Conservation (phyloP, 30 jellyfish, hydroid and myxozoan species). For the Haliclystus octoradiatus region DNA sequence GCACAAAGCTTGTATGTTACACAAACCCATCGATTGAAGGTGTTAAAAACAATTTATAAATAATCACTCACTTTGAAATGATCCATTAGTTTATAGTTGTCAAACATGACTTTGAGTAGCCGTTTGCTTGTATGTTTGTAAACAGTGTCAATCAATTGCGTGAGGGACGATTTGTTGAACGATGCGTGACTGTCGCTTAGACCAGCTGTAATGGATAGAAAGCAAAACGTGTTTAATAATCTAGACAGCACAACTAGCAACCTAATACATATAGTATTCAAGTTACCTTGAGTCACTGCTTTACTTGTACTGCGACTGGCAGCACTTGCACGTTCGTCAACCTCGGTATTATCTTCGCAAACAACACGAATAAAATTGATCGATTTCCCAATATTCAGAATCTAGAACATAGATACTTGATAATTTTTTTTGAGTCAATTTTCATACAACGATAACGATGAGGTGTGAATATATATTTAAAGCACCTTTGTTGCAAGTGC, state of each 20-base stretch:
- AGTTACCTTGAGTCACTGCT: too few species aligned
- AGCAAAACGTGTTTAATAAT: background rate
- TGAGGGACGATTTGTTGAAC: constrained; percentile 72
- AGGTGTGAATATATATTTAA: too few species aligned
- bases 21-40: too few species aligned
- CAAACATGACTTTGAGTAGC: constrained; percentile 73
- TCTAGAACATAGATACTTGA: too few species aligned
- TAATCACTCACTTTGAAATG: constrained; percentile 86
- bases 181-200: constrained; percentile 54
- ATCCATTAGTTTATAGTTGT: constrained; percentile 66
- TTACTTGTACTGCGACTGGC: background rate
- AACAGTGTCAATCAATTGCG: constrained; percentile 61
- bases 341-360: constrained; percentile 89
- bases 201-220: background rate
- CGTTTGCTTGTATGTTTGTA: constrained; percentile 83
- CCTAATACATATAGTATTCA: too few species aligned
- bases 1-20: too few species aligned
- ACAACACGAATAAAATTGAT: constrained; percentile 90
- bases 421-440: too few species aligned
- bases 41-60: too few species aligned
- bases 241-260: background rate
- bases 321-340: constrained; percentile 35
- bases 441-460: too few species aligned
- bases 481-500: constrained; percentile 91
- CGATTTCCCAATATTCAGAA: constrained; percentile 94